Evolutionary conservation across 2,113 vertebrate genomes (phyloP).

Genomic region (Spilogale gracilis): DNA sequence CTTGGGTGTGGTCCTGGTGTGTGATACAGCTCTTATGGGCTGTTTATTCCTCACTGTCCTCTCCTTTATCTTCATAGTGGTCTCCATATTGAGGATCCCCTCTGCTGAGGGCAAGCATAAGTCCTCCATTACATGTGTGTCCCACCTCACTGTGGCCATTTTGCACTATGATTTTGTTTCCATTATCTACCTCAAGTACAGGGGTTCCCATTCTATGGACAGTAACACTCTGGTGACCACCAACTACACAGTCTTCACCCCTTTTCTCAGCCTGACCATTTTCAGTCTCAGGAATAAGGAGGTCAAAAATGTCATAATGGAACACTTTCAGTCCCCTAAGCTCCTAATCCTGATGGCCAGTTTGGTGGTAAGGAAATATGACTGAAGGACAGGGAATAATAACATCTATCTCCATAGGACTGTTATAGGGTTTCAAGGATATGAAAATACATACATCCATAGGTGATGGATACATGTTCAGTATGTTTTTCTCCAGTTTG

Average conservation of each 20-base stretch:
- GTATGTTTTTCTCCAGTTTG: neutral
- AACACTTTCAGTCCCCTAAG: neutral
- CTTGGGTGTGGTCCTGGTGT: neutral
- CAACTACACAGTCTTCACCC: slow-evolving; percentile 57
- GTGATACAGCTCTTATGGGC: slow-evolving; percentile 2
- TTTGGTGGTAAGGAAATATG: neutral
- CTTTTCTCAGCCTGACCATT: slow-evolving; percentile 65
- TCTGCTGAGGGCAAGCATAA: neutral
- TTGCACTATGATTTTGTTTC: slow-evolving; percentile 33
- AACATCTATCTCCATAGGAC: neutral
- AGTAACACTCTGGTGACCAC: slow-evolving; percentile 39
- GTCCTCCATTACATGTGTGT: slow-evolving; percentile 35
- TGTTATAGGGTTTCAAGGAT: neutral
- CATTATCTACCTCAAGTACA: slow-evolving; percentile 34
- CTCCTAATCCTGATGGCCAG: neutral
- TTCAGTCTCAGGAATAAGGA: slow-evolving; percentile 60
- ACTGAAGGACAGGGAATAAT: neutral
- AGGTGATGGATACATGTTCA: neutral
- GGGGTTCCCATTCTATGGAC: neutral
- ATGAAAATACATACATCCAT: neutral
- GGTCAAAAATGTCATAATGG: slow-evolving; percentile 27
- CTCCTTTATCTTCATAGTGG: slow-evolving; percentile 48
- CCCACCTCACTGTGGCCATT: neutral
- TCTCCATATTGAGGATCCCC: neutral
- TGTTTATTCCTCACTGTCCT: neutral